phyloP scores from a whole-genome alignment of 2,113 vertebrate genomes.

The Acrocephalus arundinaceus region DNA sequence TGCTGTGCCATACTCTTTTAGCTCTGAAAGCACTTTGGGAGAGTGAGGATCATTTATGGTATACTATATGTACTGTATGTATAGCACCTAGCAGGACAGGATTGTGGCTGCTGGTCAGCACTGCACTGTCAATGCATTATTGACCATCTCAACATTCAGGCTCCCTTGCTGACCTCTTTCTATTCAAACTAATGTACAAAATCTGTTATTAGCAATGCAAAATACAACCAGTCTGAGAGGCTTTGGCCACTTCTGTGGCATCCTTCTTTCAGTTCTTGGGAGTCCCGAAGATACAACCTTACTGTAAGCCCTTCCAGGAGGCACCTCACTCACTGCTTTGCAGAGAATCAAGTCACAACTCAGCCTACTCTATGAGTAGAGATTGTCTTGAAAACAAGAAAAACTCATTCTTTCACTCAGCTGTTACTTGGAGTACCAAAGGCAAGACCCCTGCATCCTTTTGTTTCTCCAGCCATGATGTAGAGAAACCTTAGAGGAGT shows the following conservation, averaged over 20 bases:
- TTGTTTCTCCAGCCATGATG: neutral
- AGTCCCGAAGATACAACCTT: neutral
- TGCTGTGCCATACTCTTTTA: neutral
- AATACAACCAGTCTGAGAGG: neutral
- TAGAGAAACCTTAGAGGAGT: neutral
- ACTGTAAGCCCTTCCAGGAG: neutral
- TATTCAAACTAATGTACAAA: neutral
- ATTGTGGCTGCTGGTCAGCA: neutral
- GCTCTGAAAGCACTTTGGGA: slow-evolving; percentile 8
- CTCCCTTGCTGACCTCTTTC: neutral
- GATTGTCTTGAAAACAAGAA: neutral
- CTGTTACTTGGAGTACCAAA: neutral
- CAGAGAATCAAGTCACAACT: neutral
- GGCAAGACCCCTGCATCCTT: neutral
- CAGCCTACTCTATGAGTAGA: neutral
- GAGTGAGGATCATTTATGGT: neutral
- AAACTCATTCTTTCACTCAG: neutral
- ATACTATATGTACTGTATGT: neutral
- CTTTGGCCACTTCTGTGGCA: neutral
- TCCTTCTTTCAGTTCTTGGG: neutral
- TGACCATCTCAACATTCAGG: neutral
- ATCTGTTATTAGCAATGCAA: neutral
- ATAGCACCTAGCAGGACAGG: neutral
- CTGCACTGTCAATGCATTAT: neutral
- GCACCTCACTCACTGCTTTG: neutral